A percentile compares a stretch with the other conserved stretches of the same genome.
These are phyloP conservation scores for Cheilosia scutellata DNA, from an alignment of 2,888 invertebrate species.

Conservation along the genomic window DNA sequence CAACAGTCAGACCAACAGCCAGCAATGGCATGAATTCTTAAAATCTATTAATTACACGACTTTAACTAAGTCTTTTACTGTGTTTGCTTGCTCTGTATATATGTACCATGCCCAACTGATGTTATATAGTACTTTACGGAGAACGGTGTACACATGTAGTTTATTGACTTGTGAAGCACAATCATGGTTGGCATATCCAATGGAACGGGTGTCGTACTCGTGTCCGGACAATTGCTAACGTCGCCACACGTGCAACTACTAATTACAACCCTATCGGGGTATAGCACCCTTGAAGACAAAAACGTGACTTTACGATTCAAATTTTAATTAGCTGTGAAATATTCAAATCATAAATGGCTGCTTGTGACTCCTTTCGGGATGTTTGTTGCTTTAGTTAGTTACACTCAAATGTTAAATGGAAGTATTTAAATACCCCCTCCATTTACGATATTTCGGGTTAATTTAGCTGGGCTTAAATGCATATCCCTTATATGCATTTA, in stretches of 20 bases:
- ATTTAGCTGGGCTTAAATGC: no score
- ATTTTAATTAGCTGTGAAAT: slow-evolving; percentile 32
- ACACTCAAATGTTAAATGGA: no score
- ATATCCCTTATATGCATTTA: no score
- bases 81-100: neutral
- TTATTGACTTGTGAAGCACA: slow-evolving; percentile 57
- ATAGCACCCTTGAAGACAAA: slow-evolving; percentile 35
- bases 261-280: slow-evolving; percentile 54
- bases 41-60: slow-evolving; percentile 66
- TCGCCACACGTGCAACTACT: slow-evolving; percentile 71
- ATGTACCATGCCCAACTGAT: slow-evolving; percentile 7
- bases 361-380: neutral
- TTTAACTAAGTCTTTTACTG: slow-evolving; percentile 12
- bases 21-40: slow-evolving; percentile 28
- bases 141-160: slow-evolving; percentile 34
- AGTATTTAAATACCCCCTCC: no score
- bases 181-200: slow-evolving; percentile 37
- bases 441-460: no score
- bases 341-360: slow-evolving; percentile 1
- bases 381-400: no score
- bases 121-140: slow-evolving; percentile 7
- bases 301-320: slow-evolving; percentile 60
- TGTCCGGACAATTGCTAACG: slow-evolving; percentile 31
- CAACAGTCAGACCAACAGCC: slow-evolving; percentile 32
- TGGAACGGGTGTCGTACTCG: slow-evolving; percentile 52